These are phyloP conservation scores for Pogoniulus pusillus DNA, from an alignment of 2,797 vertebrate species.

Conservation along the genomic window DNA sequence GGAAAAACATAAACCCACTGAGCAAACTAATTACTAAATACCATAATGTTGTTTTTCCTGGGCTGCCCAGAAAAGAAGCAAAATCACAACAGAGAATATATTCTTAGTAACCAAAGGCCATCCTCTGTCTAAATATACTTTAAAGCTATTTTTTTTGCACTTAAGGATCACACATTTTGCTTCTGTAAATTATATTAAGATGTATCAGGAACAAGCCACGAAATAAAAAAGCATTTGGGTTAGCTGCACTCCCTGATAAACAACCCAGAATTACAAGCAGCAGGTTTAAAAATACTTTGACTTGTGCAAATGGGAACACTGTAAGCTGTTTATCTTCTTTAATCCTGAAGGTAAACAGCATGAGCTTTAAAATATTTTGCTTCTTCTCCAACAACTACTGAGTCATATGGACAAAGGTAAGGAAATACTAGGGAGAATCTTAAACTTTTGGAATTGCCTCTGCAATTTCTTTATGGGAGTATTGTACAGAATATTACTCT, in stretches of 20 bases:
- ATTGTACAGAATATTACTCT: not conserved
- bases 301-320: slow-evolving; percentile 55
- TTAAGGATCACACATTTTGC: not conserved
- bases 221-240: not conserved
- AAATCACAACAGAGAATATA: not conserved
- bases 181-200: not conserved
- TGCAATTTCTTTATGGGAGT: not conserved
- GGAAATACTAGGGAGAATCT: not conserved
- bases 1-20: not conserved
- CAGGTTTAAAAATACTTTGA: slow-evolving; percentile 65
- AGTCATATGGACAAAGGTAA: not conserved
- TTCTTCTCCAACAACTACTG: slow-evolving; percentile 11
- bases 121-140: not conserved
- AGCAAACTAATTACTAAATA: not conserved
- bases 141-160: not conserved
- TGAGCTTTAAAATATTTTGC: slow-evolving; percentile 56
- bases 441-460: not conserved
- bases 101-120: not conserved
- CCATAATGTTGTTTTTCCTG: not conserved
- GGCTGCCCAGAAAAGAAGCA: not conserved
- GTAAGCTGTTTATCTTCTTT: slow-evolving; percentile 65
- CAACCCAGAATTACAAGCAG: slow-evolving; percentile 29
- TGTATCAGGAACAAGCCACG: not conserved
- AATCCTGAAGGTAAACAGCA: slow-evolving; percentile 63
- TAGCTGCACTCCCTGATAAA: slow-evolving; percentile 24